Evolutionary conservation across 2,113 vertebrate species (phyloP).

Genomic region (Alethe diademata): DNA sequence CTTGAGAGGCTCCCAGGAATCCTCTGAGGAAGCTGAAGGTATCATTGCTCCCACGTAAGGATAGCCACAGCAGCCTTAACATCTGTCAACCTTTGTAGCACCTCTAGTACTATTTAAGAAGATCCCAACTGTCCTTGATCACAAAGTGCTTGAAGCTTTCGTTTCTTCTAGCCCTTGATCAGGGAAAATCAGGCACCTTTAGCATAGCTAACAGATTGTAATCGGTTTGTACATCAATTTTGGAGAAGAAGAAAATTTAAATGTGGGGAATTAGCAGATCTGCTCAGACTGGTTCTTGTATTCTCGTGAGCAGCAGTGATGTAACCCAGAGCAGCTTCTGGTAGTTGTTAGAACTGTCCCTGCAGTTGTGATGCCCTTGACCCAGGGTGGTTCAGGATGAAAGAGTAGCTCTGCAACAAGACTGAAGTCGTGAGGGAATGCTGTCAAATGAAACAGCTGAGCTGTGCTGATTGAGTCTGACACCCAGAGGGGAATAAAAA

Average conservation of each 20-base stretch:
- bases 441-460: neutral
- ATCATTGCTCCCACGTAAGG: neutral
- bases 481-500: neutral
- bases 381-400: neutral
- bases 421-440: neutral
- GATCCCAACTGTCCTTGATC: neutral
- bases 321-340: neutral
- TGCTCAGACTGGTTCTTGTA: neutral
- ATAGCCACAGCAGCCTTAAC: neutral
- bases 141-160: neutral
- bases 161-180: neutral
- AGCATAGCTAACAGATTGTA: neutral
- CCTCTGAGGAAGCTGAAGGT: neutral
- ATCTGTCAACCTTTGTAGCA: neutral
- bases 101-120: neutral
- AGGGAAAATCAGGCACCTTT: neutral
- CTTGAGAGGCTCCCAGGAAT: neutral
- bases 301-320: neutral
- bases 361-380: neutral
- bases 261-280: accelerated
- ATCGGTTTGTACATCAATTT: neutral
- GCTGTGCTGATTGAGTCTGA: neutral
- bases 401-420: neutral
- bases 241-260: neutral
- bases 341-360: neutral